Evolutionary conservation across 2,888 invertebrate genomes (phyloP).

Genomic region (Agapostemon virescens): DNA sequence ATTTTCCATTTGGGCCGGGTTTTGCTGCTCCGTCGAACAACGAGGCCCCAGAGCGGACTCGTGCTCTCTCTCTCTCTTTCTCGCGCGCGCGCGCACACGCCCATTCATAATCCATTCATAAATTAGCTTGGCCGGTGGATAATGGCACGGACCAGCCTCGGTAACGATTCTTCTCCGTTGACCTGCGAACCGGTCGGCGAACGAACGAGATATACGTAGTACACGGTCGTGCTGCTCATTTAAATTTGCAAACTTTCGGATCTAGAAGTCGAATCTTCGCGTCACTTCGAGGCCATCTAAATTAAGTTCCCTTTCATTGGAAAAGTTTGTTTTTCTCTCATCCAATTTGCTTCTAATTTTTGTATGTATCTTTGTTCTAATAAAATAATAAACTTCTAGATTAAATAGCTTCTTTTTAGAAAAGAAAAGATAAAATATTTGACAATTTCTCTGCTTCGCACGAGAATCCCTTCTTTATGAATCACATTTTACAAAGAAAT

Average conservation of each 20-base stretch:
- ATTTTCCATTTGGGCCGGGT: conserved; percentile 57
- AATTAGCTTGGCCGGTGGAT: conserved; percentile 62
- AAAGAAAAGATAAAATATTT: too few species aligned
- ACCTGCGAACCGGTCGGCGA: conserved; percentile 56
- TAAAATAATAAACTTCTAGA: too few species aligned
- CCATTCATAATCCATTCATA: conserved; percentile 70
- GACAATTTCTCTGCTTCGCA: too few species aligned
- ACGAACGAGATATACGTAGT: conserved; percentile 12
- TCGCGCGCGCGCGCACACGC: conserved; percentile 26
- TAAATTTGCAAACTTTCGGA: neutral
- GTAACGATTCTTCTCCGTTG: conserved; percentile 52
- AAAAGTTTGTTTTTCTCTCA: too few species aligned
- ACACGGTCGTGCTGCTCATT: neutral
- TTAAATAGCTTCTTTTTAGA: too few species aligned
- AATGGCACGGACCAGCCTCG: conserved; percentile 51
- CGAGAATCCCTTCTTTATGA: too few species aligned
- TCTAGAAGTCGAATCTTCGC: too few species aligned
- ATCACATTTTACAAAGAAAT: too few species aligned
- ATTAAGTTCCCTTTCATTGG: too few species aligned
- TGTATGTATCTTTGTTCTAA: too few species aligned
- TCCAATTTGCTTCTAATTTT: too few species aligned
- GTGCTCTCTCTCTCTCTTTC: neutral
- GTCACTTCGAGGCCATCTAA: too few species aligned
- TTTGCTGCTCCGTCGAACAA: conserved; percentile 4
- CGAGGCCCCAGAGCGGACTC: neutral